phyloP scores from a whole-genome alignment of 2,113 vertebrate genomes.

The Pygoscelis adeliae region DNA sequence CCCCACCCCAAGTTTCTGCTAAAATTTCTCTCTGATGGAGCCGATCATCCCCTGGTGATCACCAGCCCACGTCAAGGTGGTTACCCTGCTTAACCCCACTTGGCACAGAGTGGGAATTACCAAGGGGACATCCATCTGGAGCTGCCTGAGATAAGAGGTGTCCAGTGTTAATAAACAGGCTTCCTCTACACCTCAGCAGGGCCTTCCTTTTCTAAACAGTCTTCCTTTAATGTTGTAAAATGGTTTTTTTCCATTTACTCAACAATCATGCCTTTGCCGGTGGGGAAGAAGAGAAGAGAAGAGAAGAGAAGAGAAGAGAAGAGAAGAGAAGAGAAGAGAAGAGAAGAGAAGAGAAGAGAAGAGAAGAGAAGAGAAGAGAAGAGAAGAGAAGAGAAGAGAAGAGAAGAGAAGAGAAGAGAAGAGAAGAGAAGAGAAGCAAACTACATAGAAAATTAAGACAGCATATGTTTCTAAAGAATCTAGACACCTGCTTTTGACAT shows the following conservation, averaged over 20 bases:
- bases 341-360: background rate
- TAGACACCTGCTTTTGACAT: constrained; percentile 84
- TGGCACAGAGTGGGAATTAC: constrained; percentile 77
- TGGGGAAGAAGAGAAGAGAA: constrained; percentile 67
- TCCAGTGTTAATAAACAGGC: constrained; percentile 90
- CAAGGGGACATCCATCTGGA: constrained; percentile 83
- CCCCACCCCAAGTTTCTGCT: background rate
- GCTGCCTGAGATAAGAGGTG: constrained; percentile 91
- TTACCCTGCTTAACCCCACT: constrained; percentile 78
- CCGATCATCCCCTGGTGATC: constrained; percentile 50
- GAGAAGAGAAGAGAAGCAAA: too few relatives aligned
- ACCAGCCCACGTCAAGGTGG: constrained; percentile 74
- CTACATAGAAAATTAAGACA: background rate
- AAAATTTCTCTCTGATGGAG: constrained; percentile 56
- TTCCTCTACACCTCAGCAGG: constrained; percentile 92
- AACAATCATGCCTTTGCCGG: constrained; percentile 80
- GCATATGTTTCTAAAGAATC: constrained; percentile 55
- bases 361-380: background rate
- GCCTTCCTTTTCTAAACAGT: constrained; percentile 95
- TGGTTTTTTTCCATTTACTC: constrained; percentile 93
- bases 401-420: too few relatives aligned
- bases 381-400: background rate
- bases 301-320: background rate
- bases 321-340: background rate
- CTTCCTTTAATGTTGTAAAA: constrained; percentile 90